Conservation (phyloP, 2,888 invertebrate species). For the Macaria notata region DNA sequence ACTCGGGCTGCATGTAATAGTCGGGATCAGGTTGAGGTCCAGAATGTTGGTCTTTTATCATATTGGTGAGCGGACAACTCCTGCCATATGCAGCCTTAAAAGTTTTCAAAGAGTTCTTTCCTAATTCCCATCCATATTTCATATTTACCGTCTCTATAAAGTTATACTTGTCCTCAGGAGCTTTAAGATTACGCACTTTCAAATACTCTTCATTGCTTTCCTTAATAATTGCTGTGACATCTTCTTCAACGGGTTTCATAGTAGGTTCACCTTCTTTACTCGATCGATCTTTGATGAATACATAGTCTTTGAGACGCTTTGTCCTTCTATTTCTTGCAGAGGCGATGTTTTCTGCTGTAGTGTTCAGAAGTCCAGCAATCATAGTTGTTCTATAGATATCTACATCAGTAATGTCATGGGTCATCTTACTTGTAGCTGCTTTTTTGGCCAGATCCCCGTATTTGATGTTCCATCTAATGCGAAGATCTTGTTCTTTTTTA, state of each 20-base stretch:
- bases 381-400: neutral
- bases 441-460: neutral
- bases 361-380: neutral
- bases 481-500: neutral
- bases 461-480: neutral
- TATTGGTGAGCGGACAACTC: neutral
- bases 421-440: neutral
- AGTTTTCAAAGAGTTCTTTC: constrained; percentile 8
- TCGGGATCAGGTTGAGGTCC: neutral
- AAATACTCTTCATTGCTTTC: constrained; percentile 29
- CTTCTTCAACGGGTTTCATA: constrained; percentile 1
- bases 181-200: constrained; percentile 24
- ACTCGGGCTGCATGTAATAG: neutral
- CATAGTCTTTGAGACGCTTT: constrained; percentile 14
- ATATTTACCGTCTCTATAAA: constrained; percentile 35
- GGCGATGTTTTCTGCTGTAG: neutral
- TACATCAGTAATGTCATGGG: neutral
- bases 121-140: constrained; percentile 36
- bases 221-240: constrained; percentile 17
- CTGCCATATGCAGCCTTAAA: neutral
- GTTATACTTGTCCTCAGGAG: constrained; percentile 36
- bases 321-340: constrained; percentile 18
- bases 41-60: neutral
- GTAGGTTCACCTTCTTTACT: neutral
- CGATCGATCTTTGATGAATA: constrained; percentile 3